Base-by-base conservation (phyloP, 1,140 invertebrate genomes). In the Oedothorax gibbosus region DNA sequence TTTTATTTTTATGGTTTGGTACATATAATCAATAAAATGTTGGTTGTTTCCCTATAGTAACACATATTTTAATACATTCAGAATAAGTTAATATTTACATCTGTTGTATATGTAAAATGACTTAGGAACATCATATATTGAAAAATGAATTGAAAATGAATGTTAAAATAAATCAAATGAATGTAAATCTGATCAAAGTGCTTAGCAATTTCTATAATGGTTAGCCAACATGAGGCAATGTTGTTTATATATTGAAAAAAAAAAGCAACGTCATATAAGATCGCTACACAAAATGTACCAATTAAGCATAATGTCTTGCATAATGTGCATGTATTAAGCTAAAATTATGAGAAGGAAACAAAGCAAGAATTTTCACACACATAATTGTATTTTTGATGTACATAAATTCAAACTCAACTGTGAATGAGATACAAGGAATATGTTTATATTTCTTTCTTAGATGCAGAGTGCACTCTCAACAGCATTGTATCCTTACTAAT, bases 401-500 rank as follows among this genome's bases (percentile, higher is more conserved):
- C 53, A 49, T 77, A 64, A 21, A 21, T 18, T 35, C 50, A 64
- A 77, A 62, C 49, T 62, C 53, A 2, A 49, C 35, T 35, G 35
- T 35, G 5, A 35, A 35, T 35, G 5, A 35, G 5, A 35, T 35
- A 35, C 2, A 35, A 35, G 5, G 5, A 35, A 2, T 35, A 2
- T 35, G 35, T 35, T 35, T 2, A 35, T 8, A 9, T 83, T 51
- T 56, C 21, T 83, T 87, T 86, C 66, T 35, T 68, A 91, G 90
- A 92, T 94, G 94, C 91, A 65, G 92, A 92, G 85, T 90, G 90
- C 78, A 89, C 91, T 1, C 88, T 92, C 50, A 92, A 92, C 86
- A 90, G 91, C 49, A 97, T 99, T 90, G 96, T 98, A 5, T 98
- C 97, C 7, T 95, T 98, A 79, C 94, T 98, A 92, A 95, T 98